These are phyloP conservation scores for Melinaea menophilus DNA, from an alignment of 2,888 invertebrate species.

Conservation along the genomic window DNA sequence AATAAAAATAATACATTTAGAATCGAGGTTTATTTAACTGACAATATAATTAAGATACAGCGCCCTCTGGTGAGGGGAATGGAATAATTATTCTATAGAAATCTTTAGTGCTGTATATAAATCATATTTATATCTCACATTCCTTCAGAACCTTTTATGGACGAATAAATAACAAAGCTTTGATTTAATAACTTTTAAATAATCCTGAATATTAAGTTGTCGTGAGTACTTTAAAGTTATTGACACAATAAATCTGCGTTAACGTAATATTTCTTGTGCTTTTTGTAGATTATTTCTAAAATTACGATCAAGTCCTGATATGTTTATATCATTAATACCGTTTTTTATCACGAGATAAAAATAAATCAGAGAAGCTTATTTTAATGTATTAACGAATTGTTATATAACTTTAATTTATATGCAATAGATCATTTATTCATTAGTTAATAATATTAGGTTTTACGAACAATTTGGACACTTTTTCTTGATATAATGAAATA, in stretches of 20 bases:
- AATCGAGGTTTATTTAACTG: background rate
- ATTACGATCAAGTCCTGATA: conserved; percentile 44
- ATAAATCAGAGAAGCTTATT: conserved; percentile 55
- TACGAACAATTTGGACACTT: no score
- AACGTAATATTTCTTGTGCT: conserved; percentile 23
- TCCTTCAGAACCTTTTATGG: no score
- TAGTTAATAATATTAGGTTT: no score
- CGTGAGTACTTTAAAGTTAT: background rate
- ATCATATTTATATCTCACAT: background rate
- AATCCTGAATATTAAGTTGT: conserved; percentile 3
- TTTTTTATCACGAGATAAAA: conserved; percentile 66
- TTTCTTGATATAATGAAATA: no score
- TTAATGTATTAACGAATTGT: no score
- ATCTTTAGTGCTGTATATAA: background rate
- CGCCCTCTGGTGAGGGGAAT: background rate
- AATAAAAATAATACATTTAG: background rate
- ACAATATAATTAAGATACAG: background rate
- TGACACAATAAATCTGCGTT: conserved; percentile 18
- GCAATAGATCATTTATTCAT: no score
- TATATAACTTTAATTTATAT: no score
- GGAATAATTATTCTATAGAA: background rate
- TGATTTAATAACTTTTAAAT: no score
- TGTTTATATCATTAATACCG: conserved; percentile 65
- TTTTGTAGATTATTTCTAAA: conserved; percentile 24
- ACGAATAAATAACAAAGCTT: no score